Base-by-base conservation (phyloP, 2,888 invertebrate genomes). In the Cinara cedri region DNA sequence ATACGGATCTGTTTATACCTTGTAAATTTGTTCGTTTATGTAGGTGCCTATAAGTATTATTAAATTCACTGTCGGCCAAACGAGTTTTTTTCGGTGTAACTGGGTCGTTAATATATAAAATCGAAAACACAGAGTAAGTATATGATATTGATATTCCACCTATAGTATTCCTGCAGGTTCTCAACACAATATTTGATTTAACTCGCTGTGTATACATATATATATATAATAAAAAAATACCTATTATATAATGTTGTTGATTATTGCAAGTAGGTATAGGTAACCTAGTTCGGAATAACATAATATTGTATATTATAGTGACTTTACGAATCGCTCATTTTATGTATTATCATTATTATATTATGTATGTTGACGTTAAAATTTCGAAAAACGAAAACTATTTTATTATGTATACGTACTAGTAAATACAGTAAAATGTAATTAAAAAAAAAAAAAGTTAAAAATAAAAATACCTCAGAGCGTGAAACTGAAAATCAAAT, bases 231-330 rank as follows among this genome's bases (percentile, higher is more conserved):
- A 63, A 51, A n/a, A n/a, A n/a, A n/a, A n/a, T n/a, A n/a, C n/a
- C n/a, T 42, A 24, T 74, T 74, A 74, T 74, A 74, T 74, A 74
- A 74, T 63, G 49, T 74, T 63, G 74, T 63, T 74, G 51, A 51
- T 74, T 51, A 63, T 42, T 21, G 51, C 51, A 34, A 34, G 34
- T 34, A 34, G 34, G 34, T 34, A n/a, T n/a, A 4, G 19, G 16
- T 51, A 74, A 74, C 74, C 74, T 63, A 74, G 49, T 51, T 74
- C 63, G 21, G 13, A 14, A 19, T 1, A 14, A 16, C 60, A 65
- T 65, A 34, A 65, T 42, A 42, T 65, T 19, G 42, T 24, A 65
- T 65, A 34, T 44, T 42, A 42, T 65, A 34, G 42, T 24, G 44
- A 46, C 71, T 57, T 57, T 26, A 72, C 49, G 49, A 72, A 72